Percentiles rank a stretch among this genome's conserved stretches.
These are phyloP conservation scores for Laspeyria flexula DNA, from an alignment of 2,888 invertebrate species.

Conservation along the genomic window DNA sequence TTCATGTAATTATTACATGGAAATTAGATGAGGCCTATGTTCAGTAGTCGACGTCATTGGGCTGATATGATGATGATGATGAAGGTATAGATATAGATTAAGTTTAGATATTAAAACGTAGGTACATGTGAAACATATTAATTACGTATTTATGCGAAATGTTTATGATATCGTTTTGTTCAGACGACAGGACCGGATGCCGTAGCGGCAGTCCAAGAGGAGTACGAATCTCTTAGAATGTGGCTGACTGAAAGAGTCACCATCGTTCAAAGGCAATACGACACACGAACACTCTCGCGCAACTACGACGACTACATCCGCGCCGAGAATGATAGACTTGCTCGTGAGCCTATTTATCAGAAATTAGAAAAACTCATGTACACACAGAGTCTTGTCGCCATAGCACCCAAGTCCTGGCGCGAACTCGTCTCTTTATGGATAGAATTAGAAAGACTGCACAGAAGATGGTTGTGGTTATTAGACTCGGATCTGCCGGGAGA, in stretches of 20 bases:
- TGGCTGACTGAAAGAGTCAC: constrained; percentile 94
- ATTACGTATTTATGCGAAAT: not conserved
- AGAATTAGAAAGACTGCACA: constrained; percentile 91
- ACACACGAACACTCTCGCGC: constrained; percentile 90
- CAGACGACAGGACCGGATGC: constrained; percentile 90
- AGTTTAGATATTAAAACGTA: too few species aligned
- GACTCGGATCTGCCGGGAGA: constrained; percentile 95
- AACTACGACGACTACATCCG: constrained; percentile 93
- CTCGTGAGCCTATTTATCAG: constrained; percentile 89
- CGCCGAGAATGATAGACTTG: constrained; percentile 92
- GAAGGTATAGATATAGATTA: too few species aligned
- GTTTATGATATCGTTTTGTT: constrained; percentile 10
- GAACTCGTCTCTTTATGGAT: constrained; percentile 93
- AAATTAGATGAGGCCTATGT: too few species aligned
- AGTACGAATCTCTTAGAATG: constrained; percentile 91
- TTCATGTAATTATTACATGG: too few species aligned
- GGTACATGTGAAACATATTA: not conserved
- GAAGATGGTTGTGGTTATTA: constrained; percentile 95
- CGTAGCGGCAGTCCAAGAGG: constrained; percentile 92
- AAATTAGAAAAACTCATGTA: constrained; percentile 93
- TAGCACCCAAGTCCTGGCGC: constrained; percentile 94
- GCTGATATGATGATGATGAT: too few species aligned
- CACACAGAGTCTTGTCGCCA: constrained; percentile 92
- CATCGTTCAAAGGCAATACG: constrained; percentile 91
- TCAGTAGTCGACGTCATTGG: too few species aligned